phyloP scores from a whole-genome alignment of 1,140 invertebrate genomes.

The Pseudomyrmex cubaensis region DNA sequence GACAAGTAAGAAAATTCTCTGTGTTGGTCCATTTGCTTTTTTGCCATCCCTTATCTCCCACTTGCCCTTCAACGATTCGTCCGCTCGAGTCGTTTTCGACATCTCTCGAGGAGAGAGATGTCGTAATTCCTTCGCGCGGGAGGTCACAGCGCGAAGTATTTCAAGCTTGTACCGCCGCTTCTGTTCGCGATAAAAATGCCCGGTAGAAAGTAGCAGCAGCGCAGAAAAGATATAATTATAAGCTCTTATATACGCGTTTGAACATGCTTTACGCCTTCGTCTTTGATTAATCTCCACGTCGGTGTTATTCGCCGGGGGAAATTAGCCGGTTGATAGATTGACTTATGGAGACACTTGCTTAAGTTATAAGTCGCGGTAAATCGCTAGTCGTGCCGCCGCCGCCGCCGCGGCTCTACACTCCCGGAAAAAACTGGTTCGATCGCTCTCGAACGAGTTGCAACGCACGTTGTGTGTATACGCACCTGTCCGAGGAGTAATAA shows the following conservation, averaged over 20 bases:
- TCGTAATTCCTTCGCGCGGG: conserved; percentile 10
- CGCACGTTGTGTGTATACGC: conserved; percentile 16
- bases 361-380: conserved; percentile 29
- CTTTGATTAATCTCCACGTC: conserved; percentile 30
- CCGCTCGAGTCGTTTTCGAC: background rate
- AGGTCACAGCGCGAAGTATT: background rate
- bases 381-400: conserved; percentile 4
- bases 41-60: background rate
- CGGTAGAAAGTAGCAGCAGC: background rate
- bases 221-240: conserved; percentile 36
- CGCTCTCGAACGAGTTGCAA: conserved; percentile 50
- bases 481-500: conserved; percentile 46
- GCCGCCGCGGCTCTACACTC: background rate
- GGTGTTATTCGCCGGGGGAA: conserved; percentile 51
- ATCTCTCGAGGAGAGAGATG: background rate
- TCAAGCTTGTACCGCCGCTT: background rate
- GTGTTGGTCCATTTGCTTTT: conserved; percentile 56
- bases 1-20: conserved; percentile 66
- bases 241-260: background rate
- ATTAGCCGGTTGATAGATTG: conserved; percentile 59
- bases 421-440: conserved; percentile 62
- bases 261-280: conserved; percentile 25
- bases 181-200: background rate
- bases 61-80: background rate
- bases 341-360: conserved; percentile 59